Percentiles rank a stretch among this genome's conserved stretches.
Conservation (phyloP, 1,140 invertebrate genomes). For the Drosophila micromelanica region DNA sequence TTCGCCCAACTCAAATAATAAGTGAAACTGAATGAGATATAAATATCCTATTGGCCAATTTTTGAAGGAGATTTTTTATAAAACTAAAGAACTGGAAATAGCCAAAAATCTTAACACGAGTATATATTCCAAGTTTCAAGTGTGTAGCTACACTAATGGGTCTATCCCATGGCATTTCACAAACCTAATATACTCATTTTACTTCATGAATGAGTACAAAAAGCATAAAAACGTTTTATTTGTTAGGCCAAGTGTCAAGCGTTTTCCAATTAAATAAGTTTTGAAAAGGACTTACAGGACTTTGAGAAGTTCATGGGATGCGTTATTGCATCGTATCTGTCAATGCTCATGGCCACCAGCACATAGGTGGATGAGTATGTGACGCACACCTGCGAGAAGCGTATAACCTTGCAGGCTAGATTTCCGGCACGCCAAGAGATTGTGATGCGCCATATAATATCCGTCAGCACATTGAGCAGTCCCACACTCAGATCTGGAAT, state of each 20-base stretch:
- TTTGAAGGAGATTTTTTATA: too few species aligned
- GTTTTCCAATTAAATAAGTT: conserved; percentile 77
- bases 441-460: conserved; percentile 94
- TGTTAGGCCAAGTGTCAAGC: conserved; percentile 33
- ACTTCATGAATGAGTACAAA: too few species aligned
- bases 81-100: too few species aligned
- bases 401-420: conserved; percentile 94
- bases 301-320: conserved; percentile 97
- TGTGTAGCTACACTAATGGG: too few species aligned
- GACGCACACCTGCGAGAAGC: conserved; percentile 92
- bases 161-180: accelerated
- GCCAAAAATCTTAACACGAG: too few species aligned
- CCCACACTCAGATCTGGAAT: conserved; percentile 92
- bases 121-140: too few species aligned
- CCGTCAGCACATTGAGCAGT: conserved; percentile 93
- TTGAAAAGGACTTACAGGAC: conserved; percentile 91
- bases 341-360: conserved; percentile 96
- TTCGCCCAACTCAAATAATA: too few species aligned
- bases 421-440: conserved; percentile 94
- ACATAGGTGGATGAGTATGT: conserved; percentile 98
- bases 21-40: too few species aligned
- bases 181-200: too few species aligned
- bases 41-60: too few species aligned
- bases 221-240: conserved; percentile 16
- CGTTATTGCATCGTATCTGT: conserved; percentile 97